A percentile compares a stretch with the other conserved stretches of the same genome.
Evolutionary conservation across 2,888 invertebrate species (phyloP).

Genomic region (Brachypalpus laphriformis): DNA sequence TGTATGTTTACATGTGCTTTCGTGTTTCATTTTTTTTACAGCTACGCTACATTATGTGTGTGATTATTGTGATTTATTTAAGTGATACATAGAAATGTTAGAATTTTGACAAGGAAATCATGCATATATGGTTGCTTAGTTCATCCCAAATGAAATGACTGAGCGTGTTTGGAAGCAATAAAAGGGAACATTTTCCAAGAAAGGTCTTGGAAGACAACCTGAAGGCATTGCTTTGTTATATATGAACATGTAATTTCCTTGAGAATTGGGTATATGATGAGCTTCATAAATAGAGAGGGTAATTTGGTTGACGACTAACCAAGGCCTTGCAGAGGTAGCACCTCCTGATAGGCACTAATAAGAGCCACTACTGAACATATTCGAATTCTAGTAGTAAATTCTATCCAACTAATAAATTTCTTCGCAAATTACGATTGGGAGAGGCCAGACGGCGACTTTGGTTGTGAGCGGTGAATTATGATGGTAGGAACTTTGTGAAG

Average conservation of each 20-base stretch:
- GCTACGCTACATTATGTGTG: background rate
- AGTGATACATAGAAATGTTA: background rate
- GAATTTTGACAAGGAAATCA: background rate
- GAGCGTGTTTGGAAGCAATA: background rate
- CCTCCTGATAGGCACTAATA: too few relatives aligned
- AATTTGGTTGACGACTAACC: too few relatives aligned
- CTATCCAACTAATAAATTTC: too few relatives aligned
- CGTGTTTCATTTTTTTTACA: background rate
- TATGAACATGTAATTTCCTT: too few relatives aligned
- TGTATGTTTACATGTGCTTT: background rate
- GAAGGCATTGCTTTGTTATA: background rate
- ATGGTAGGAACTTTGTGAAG: too few relatives aligned
- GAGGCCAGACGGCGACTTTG: too few relatives aligned
- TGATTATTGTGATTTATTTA: background rate
- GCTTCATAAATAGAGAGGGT: too few relatives aligned
- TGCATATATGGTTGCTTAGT: background rate
- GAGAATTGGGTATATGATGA: background rate
- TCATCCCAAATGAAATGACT: background rate
- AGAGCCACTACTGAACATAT: too few relatives aligned
- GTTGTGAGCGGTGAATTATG: too few relatives aligned
- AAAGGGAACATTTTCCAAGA: background rate
- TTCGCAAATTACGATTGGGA: too few relatives aligned
- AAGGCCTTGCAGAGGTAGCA: too few relatives aligned
- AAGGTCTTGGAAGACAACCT: background rate
- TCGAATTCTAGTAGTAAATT: too few relatives aligned